Base-by-base conservation (phyloP, 2,888 invertebrate genomes). In the Vannuccia rotundouncinata region DNA sequence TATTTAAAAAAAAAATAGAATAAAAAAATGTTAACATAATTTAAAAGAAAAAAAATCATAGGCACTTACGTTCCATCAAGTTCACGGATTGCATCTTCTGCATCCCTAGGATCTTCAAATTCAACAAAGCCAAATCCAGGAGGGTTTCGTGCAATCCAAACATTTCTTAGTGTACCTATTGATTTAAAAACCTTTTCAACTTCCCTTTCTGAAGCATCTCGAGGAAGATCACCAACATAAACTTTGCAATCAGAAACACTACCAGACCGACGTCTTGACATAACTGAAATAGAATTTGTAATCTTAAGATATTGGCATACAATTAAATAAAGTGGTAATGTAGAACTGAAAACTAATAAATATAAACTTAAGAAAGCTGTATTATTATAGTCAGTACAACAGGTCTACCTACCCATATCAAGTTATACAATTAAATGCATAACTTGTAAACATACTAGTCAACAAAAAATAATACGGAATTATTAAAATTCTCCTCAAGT, bases 71-170 rank as follows among this genome's bases (percentile, higher is more conserved):
- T 91, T 90, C 93, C 93, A 88, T 93, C 94, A 85, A 94, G 89
- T 30, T 92, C 93, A 85, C 93, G 89, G 13, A 93, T 92, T 30
- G 94, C 91, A 88, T 94, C 94, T 88, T 94, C 93, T 17, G 94
- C 94, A 86, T 95, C 95, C 82, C 94, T 89, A 22, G 92, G 91
- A 85, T 95, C 94, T 89, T 94, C 94, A 88, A 91, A 94, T 88
- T 94, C 94, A 1, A 94, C 93, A 88, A 94, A 94, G 0, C 94
- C 94, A 89, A 94, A 94, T 27, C 94, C 86, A 17, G 87, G 85
- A 22, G 86, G 86, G 81, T 87, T 87, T 75, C 85, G 82, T 1
- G 86, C 86, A 1, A 87, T 86, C 87, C 87, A 87, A 13, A 87
- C 86, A 81, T 84, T 85, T 78, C 83, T 83, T 27, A 87, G 80